A percentile compares a stretch with the other conserved stretches of the same genome.
These are phyloP conservation scores for Strigamia maritima DNA, from an alignment of 2,888 invertebrate species.

Conservation along the genomic window DNA sequence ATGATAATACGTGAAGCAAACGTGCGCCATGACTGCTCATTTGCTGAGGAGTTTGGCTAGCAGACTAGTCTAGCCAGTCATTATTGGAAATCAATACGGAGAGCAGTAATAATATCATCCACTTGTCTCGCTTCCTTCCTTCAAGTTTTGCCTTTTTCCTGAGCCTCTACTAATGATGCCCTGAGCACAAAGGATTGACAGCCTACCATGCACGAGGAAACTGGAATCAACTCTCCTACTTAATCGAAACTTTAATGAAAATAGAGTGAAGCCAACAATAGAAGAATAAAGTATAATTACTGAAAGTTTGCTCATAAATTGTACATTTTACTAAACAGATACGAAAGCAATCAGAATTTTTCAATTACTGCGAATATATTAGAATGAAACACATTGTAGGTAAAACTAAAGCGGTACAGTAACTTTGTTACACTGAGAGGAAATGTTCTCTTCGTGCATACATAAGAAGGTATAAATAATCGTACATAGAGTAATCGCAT, in stretches of 20 bases:
- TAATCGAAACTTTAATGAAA: conserved; percentile 11
- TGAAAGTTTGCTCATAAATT: background rate
- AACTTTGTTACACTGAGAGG: no score
- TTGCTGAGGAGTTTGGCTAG: conserved; percentile 11
- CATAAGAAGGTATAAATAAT: no score
- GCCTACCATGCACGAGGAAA: conserved; percentile 3
- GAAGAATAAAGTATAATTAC: background rate
- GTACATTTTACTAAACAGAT: background rate
- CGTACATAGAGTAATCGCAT: no score
- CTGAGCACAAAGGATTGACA: conserved; percentile 23
- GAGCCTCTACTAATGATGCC: conserved; percentile 16
- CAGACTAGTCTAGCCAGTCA: conserved; percentile 23
- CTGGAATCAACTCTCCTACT: conserved; percentile 22
- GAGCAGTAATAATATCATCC: conserved; percentile 23
- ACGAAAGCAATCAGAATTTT: background rate
- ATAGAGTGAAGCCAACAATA: background rate
- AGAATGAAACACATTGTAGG: no score
- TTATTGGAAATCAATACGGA: conserved; percentile 19
- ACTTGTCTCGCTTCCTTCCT: conserved; percentile 23
- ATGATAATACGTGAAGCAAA: background rate
- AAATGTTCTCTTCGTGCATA: no score
- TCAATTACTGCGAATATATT: no score
- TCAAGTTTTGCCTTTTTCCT: conserved; percentile 23
- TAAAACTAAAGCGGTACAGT: no score
- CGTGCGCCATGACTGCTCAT: conserved; percentile 6